Percentiles rank a stretch among this genome's conserved stretches.
phyloP scores from a whole-genome alignment of 2,113 vertebrate species.

The Manacus vitellinus region DNA sequence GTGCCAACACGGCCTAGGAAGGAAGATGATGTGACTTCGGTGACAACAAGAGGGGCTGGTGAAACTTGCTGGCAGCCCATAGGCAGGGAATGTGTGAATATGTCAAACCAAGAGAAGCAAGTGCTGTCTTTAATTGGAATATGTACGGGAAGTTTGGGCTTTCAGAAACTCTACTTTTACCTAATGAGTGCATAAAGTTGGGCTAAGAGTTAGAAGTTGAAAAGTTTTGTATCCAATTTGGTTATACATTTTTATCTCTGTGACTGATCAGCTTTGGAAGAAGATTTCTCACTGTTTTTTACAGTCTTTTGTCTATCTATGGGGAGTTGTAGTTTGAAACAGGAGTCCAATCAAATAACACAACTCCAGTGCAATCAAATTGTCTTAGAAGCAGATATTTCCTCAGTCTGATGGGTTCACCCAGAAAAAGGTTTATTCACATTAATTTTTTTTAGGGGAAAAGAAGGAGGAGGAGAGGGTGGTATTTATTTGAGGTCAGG shows the following conservation, averaged over 20 bases:
- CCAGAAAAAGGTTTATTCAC: background rate
- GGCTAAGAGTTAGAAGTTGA: background rate
- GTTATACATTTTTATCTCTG: background rate
- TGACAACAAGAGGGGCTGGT: background rate
- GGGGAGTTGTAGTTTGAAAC: conserved; percentile 28
- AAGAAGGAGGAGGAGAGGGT: background rate
- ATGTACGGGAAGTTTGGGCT: background rate
- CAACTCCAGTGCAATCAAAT: background rate
- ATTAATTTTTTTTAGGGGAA: background rate
- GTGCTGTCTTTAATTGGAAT: background rate
- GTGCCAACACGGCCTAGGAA: background rate
- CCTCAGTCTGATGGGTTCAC: background rate
- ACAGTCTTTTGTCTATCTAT: conserved; percentile 38
- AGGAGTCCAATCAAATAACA: conserved; percentile 46
- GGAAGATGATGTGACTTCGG: background rate
- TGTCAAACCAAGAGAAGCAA: background rate
- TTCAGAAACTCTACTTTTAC: background rate
- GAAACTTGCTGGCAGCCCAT: background rate
- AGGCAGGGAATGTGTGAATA: background rate
- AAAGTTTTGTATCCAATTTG: background rate
- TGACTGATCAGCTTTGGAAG: conserved; percentile 22
- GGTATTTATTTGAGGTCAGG: background rate
- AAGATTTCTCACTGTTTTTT: conserved; percentile 35
- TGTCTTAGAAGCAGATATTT: conserved; percentile 3
- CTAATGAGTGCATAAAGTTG: background rate